These are phyloP conservation scores for Aphis gossypii DNA, from an alignment of 1,140 invertebrate species.

Conservation along the genomic window DNA sequence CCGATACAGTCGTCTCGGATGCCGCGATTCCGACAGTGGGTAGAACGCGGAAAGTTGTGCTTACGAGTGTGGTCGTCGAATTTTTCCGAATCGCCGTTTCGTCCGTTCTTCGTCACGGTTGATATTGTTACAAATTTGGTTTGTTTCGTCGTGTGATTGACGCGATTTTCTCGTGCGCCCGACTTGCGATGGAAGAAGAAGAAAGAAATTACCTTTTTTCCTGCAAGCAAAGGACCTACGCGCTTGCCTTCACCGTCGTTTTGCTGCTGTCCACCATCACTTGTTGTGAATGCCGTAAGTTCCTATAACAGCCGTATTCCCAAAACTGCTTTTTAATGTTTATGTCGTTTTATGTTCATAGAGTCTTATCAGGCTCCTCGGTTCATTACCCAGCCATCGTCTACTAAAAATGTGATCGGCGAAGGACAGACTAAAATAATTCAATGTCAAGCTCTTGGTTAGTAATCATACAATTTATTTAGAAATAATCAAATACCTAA, in stretches of 20 bases:
- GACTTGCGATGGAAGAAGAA: conserved; percentile 31
- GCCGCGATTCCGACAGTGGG: neutral
- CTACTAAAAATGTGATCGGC: conserved; percentile 81
- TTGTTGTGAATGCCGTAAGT: conserved; percentile 43
- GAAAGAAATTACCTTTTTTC: neutral
- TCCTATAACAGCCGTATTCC: neutral
- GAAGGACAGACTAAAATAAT: conserved; percentile 88
- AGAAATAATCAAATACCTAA: neutral
- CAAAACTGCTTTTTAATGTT: neutral
- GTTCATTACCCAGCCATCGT: conserved; percentile 82
- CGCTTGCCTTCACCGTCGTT: neutral
- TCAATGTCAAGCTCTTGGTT: conserved; percentile 86
- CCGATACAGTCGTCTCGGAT: neutral
- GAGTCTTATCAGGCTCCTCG: conserved; percentile 78
- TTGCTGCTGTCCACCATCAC: neutral
- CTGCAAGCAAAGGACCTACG: neutral
- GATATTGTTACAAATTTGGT: neutral
- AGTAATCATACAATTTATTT: conserved; percentile 63
- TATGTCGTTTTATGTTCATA: conserved; percentile 62
- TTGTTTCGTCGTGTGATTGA: neutral
- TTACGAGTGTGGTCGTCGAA: neutral
- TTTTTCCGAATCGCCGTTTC: neutral
- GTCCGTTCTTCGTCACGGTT: neutral
- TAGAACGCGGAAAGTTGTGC: neutral
- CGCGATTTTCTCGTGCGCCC: neutral